Conservation (phyloP, 2,888 invertebrate genomes). For the Palloptera scutellata region DNA sequence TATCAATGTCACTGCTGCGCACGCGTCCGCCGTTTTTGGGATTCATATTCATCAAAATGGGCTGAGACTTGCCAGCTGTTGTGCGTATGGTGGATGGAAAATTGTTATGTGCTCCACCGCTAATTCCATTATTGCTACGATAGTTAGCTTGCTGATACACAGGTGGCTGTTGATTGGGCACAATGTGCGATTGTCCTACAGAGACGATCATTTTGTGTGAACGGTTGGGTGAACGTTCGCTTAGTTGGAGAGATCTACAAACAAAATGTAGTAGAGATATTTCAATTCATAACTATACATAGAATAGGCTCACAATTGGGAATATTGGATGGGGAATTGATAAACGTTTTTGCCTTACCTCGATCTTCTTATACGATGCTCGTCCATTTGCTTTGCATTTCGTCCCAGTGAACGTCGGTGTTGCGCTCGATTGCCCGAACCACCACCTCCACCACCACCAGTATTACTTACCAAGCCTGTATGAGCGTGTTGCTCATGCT, state of each 20-base stretch:
- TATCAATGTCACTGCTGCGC: conserved; percentile 57
- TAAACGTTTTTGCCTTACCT: conserved; percentile 50
- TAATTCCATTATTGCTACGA: conserved; percentile 30
- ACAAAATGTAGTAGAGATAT: background rate
- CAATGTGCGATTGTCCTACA: conserved; percentile 44
- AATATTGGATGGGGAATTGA: background rate
- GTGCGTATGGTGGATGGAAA: conserved; percentile 57
- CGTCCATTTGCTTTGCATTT: conserved; percentile 57
- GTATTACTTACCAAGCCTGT: conserved; percentile 26
- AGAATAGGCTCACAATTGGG: background rate
- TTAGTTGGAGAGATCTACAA: conserved; percentile 71
- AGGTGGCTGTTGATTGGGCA: conserved; percentile 33
- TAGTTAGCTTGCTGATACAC: conserved; percentile 46
- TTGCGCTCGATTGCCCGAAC: conserved; percentile 25
- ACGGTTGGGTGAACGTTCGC: conserved; percentile 68
- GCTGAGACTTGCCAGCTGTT: conserved; percentile 44
- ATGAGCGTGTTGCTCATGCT: conserved; percentile 39
- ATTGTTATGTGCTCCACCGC: conserved; percentile 31
- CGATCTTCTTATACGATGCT: conserved; percentile 62
- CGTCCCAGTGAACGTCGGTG: conserved; percentile 56
- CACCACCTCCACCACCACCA: conserved; percentile 19
- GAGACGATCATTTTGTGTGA: conserved; percentile 61
- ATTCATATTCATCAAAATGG: conserved; percentile 43
- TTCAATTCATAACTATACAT: background rate
- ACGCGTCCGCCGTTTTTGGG: conserved; percentile 38